Evolutionary conservation across 2,888 invertebrate species (phyloP).

Genomic region (Clistopyga incitator): DNA sequence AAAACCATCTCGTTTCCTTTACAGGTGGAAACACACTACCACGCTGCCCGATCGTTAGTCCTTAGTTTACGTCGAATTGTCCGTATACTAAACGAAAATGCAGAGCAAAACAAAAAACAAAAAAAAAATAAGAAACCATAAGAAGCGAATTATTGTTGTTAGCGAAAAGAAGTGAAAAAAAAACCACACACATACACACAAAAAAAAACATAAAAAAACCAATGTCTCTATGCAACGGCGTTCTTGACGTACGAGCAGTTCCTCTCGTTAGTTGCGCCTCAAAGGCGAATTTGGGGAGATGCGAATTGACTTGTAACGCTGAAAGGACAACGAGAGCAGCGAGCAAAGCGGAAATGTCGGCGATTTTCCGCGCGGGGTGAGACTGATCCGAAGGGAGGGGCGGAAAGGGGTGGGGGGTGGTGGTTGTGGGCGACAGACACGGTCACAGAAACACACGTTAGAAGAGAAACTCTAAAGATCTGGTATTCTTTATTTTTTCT

Average conservation of each 20-base stretch:
- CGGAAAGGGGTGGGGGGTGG: conserved; percentile 57
- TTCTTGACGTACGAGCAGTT: conserved; percentile 78
- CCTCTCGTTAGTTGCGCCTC: conserved; percentile 78
- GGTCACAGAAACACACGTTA: conserved; percentile 57
- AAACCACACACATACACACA: conserved; percentile 27
- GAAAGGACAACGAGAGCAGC: conserved; percentile 67
- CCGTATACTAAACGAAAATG: conserved; percentile 80
- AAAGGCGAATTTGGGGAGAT: conserved; percentile 68
- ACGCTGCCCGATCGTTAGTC: conserved; percentile 84
- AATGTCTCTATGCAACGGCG: conserved; percentile 77
- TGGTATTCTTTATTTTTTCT: conserved; percentile 24
- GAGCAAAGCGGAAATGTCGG: conserved; percentile 51
- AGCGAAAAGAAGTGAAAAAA: conserved; percentile 73
- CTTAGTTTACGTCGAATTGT: conserved; percentile 83
- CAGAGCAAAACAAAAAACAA: conserved; percentile 69
- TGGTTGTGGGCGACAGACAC: conserved; percentile 63
- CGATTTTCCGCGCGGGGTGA: conserved; percentile 50
- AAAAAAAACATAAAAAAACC: conserved; percentile 61
- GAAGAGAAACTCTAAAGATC: conserved; percentile 34
- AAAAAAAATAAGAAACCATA: conserved; percentile 63
- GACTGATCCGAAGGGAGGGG: conserved; percentile 51
- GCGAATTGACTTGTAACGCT: conserved; percentile 23
- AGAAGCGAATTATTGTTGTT: conserved; percentile 79
- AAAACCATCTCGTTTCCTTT: conserved; percentile 70
- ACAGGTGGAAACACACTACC: conserved; percentile 81